Conservation (phyloP, 2,888 invertebrate species). For the Plagiodera versicolora region DNA sequence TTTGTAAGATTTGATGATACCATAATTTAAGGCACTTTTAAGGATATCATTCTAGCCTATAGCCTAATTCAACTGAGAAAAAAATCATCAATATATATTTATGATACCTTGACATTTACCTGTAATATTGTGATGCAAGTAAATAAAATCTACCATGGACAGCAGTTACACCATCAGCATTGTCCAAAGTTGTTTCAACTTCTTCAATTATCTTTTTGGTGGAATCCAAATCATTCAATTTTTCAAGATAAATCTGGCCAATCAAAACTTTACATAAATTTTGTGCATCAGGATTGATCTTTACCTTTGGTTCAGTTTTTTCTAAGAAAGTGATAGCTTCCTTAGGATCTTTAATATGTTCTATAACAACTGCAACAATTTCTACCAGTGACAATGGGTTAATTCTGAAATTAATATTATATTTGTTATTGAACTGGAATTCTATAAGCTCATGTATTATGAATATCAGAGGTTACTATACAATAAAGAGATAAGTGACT, state of each 20-base stretch:
- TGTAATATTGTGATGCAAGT: constrained; percentile 88
- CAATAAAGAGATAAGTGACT: constrained; percentile 52
- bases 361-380: constrained; percentile 75
- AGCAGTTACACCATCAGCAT: constrained; percentile 87
- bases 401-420: constrained; percentile 82
- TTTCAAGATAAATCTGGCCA: constrained; percentile 78
- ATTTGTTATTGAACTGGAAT: background rate
- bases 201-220: constrained; percentile 87
- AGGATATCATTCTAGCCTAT: too few species aligned
- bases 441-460: too few species aligned
- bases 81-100: background rate
- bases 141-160: constrained; percentile 95
- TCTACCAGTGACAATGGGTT: constrained; percentile 92
- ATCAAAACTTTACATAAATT: constrained; percentile 85
- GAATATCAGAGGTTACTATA: too few species aligned
- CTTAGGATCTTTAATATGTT: constrained; percentile 77
- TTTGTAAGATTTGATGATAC: too few species aligned
- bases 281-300: constrained; percentile 81
- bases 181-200: constrained; percentile 80
- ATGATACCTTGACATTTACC: constrained; percentile 50
- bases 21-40: too few species aligned
- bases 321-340: constrained; percentile 87
- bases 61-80: too few species aligned
- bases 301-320: constrained; percentile 85
- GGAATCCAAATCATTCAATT: constrained; percentile 74